Conservation (phyloP, 2,888 invertebrate species). For the Eupelmus urozonus region DNA sequence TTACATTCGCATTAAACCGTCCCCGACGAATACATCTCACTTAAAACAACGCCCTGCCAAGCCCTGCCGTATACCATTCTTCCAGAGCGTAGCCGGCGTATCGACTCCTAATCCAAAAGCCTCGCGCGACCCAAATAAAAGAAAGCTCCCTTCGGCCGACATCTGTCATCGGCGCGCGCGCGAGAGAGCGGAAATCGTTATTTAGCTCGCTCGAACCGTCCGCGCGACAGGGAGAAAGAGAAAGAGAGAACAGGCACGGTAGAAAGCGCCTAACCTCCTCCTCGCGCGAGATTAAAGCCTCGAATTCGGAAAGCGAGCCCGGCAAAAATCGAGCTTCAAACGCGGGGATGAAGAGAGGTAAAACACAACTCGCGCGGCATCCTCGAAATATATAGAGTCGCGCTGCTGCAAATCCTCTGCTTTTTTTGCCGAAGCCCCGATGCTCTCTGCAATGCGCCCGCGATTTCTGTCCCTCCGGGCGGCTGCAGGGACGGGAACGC, state of each 20-base stretch:
- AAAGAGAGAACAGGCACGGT: too few relatives aligned
- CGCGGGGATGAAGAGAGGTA: conserved; percentile 17
- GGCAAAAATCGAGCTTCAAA: neutral
- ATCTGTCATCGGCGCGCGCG: conserved; percentile 47
- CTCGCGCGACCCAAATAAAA: conserved; percentile 23
- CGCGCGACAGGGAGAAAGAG: conserved; percentile 19
- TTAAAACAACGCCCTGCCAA: too few relatives aligned
- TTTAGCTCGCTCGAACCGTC: conserved; percentile 31
- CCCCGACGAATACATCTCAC: too few relatives aligned
- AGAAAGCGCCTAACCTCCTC: neutral
- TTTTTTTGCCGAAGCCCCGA: neutral
- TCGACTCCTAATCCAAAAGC: conserved; percentile 5
- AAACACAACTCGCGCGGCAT: neutral
- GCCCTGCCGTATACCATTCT: too few relatives aligned
- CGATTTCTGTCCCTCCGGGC: neutral
- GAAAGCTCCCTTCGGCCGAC: neutral
- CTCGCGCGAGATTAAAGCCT: conserved; percentile 49
- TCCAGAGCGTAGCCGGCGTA: too few relatives aligned
- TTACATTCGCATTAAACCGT: too few relatives aligned
- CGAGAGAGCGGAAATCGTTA: conserved; percentile 48
- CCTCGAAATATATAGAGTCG: neutral
- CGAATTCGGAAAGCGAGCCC: neutral
- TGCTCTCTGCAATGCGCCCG: neutral
- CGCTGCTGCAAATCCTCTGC: conserved; percentile 8
- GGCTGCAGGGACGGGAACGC: neutral